Base-by-base conservation (phyloP, 2,888 invertebrate species). In the Hirtodrosophila alboralis region DNA sequence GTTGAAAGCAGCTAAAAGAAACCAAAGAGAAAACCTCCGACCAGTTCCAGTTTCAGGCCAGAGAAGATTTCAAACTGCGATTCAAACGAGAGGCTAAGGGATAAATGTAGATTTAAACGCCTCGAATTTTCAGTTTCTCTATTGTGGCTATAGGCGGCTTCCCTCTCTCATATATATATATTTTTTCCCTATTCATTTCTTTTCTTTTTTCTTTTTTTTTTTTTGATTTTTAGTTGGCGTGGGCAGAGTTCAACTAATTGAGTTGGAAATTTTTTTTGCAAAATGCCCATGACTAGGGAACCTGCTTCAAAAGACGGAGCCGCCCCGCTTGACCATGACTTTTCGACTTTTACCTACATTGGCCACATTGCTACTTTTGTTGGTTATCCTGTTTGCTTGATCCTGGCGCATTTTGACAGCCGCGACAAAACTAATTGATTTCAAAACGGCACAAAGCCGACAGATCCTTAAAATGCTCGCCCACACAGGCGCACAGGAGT, bases 391-490 rank as follows among this genome's bases (percentile, higher is more conserved):
- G 36, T 30, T 33, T 58, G 33, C 43, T 48, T 56, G 52, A 67
- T 67, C 63, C 56, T 62, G 56, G 58, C 58, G 84, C 86, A 88
- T 87, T 89, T 86, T 89, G 89, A 88, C 88, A 89, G 84, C 83
- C 84, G 88, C 86, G 86, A 89, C 89, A 90, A 90, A 90, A 89
- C 90, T 90, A 90, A 90, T 90, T 90, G 90, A 90, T 90, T 90
- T 89, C 83, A 87, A 89, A 88, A 86, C 84, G 80, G 79, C 54
- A 30, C 77, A 83, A 89, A 88, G 63, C 85, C 86, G 76, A 70
- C 60, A 71, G 67, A 67, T 70, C 43, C 47, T 54, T 43, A 38
- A 61, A 70, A 64, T 57, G 37, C 51, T 74, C 76, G 78, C 45
- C 62, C 72, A 72, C 69, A 70, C 83, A 74, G 37, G 23, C 30